These are phyloP conservation scores for Apeira syringaria DNA, from an alignment of 2,888 invertebrate species.

Conservation along the genomic window DNA sequence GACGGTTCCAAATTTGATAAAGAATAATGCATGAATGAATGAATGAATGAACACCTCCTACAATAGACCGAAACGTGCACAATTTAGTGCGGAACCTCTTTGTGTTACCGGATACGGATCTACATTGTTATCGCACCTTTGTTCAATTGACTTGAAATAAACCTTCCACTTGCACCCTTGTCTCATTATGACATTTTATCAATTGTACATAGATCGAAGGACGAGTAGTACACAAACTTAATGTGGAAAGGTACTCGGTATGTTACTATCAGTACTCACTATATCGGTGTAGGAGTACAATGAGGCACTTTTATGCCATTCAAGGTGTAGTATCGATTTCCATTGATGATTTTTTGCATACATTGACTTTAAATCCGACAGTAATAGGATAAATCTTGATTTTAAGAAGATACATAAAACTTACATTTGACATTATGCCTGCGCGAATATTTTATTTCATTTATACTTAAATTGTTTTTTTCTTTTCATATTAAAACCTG, in stretches of 20 bases:
- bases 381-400: not conserved
- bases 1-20: not conserved
- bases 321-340: conserved; percentile 14
- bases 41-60: conserved; percentile 20
- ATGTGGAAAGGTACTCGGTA: conserved; percentile 5
- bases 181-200: not conserved
- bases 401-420: too few relatives aligned
- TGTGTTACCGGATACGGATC: conserved; percentile 21
- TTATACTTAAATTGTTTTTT: too few relatives aligned
- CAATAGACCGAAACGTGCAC: conserved; percentile 24
- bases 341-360: conserved; percentile 10
- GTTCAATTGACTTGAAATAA: not conserved
- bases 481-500: too few relatives aligned
- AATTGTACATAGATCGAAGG: too few relatives aligned
- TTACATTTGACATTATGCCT: too few relatives aligned
- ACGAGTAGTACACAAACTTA: not conserved
- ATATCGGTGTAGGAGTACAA: not conserved
- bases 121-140: conserved; percentile 16
- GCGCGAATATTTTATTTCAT: too few relatives aligned
- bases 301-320: conserved; percentile 19
- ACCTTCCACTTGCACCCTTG: not conserved
- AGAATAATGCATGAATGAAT: conserved; percentile 3
- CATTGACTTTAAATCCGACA: conserved; percentile 15
- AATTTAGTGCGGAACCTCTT: conserved; percentile 21
- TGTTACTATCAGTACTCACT: not conserved